Conservation (phyloP, 2,113 vertebrate genomes). For the Cepphus grylle region DNA sequence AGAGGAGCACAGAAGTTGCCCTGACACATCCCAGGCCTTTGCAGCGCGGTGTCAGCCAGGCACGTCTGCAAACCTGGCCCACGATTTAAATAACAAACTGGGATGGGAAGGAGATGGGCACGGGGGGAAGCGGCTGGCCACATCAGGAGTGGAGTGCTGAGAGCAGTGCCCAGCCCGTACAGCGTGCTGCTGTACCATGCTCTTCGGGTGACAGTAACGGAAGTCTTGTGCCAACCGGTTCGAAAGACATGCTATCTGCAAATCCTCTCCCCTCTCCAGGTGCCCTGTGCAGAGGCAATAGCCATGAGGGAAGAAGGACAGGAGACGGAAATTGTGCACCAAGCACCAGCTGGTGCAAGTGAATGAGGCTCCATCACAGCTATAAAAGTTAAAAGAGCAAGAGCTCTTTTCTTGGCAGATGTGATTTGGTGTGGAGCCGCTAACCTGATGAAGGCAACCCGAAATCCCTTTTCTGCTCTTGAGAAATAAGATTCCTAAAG, state of each 20-base stretch:
- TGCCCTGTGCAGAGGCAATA: neutral
- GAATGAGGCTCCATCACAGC: neutral
- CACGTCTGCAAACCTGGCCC: neutral
- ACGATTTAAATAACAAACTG: neutral
- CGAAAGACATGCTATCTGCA: rapidly evolving
- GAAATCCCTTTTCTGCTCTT: neutral
- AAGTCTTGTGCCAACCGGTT: neutral
- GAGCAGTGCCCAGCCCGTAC: neutral
- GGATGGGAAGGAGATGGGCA: neutral
- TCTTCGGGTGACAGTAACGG: neutral
- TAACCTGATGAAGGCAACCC: neutral
- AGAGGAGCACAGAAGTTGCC: neutral
- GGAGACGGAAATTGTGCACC: neutral
- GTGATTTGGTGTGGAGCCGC: neutral
- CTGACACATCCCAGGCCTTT: neutral
- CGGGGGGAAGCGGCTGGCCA: neutral
- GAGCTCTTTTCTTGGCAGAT: neutral
- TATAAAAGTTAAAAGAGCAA: neutral
- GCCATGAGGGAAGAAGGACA: neutral
- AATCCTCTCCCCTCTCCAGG: neutral
- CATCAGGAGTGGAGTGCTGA: neutral
- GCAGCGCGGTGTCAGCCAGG: neutral
- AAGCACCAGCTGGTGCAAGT: neutral
- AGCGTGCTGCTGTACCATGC: neutral
- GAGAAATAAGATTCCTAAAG: neutral